Base-by-base conservation (phyloP, 2,797 vertebrate species). In the Halcyon badia region DNA sequence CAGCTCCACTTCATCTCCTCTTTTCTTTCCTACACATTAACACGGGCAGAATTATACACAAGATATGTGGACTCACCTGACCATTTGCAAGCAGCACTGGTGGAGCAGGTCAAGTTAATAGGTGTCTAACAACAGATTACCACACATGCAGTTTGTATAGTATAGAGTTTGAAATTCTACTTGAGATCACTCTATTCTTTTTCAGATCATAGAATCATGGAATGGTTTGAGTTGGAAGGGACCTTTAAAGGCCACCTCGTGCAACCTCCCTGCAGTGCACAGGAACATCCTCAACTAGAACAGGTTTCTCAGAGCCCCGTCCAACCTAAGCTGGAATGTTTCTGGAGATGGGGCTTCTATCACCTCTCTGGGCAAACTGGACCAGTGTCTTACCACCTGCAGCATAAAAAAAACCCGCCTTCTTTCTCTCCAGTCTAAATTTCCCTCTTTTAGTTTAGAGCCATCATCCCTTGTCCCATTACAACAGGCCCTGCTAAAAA, bases 61-160 rank as follows among this genome's bases (percentile, higher is more conserved):
- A 56, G 28, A 30, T 51, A 10, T 5, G 3, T 16, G 14, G n/a
- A 37, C 14, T 90, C 19, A 5, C 2, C 2, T 1, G 22, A 30
- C 16, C n/a, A 5, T 48, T 60, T 66, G 10, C 39, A 49, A 54
- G 35, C 35, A 72, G 41, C 24, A 33, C 17, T 15, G 31, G 35
- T n/a, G 28, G 22, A 72, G 15, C 35, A 51, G 71, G 42, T 65
- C 24, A n/a, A 64, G 44, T 26, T 46, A 73, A 49, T 24, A 72
- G n/a, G 37, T 60, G 25, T 4, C 5, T 26, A 39, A 31, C 25
- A 62, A 33, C 24, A 72, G n/a, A 49, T 6, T 3, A 75, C 35
- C 37, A 64, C 20, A 3, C 1, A 1, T 22, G 22, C 41, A n/a
- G 14, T 11, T 28, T 58, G 22, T 57, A 64, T 11, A 3, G 41